phyloP scores from a whole-genome alignment of 1,140 invertebrate species.

The Scaptomyza hsui region DNA sequence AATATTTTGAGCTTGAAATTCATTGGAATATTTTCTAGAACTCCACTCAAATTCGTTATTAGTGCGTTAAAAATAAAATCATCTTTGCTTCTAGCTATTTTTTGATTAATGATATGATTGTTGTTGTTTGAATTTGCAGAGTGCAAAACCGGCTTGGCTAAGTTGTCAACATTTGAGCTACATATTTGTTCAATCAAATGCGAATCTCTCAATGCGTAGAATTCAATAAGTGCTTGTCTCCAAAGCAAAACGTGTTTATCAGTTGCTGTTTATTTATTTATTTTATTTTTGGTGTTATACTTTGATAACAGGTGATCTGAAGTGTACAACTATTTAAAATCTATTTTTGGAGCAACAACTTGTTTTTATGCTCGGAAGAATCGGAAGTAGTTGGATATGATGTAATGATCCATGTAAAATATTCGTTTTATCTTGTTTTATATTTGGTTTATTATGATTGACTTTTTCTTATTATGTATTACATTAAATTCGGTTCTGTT shows the following conservation, averaged over 20 bases:
- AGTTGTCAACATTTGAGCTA: conserved; percentile 5
- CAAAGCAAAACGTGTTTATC: not conserved
- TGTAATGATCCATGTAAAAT: no score
- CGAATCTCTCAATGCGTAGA: not conserved
- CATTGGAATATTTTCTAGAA: conserved; percentile 3
- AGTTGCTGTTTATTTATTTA: not conserved
- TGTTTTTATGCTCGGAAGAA: no score
- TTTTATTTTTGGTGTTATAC: not conserved
- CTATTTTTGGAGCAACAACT: no score
- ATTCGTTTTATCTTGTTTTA: not conserved
- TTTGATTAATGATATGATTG: conserved; percentile 10
- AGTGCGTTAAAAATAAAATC: not conserved
- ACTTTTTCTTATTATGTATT: not conserved
- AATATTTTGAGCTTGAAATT: conserved; percentile 5
- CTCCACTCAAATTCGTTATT: not conserved
- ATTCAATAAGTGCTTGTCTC: not conserved
- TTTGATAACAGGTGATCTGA: not conserved
- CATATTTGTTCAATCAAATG: not conserved
- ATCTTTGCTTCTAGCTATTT: not conserved
- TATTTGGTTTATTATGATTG: conserved; percentile 11
- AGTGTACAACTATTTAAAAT: no score
- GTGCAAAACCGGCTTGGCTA: not conserved
- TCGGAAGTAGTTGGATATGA: no score
- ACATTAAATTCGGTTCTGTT: conserved; percentile 12
- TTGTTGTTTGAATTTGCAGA: not conserved